Evolutionary conservation across 2,113 vertebrate species (phyloP).

Genomic region (Climacteris rufus): DNA sequence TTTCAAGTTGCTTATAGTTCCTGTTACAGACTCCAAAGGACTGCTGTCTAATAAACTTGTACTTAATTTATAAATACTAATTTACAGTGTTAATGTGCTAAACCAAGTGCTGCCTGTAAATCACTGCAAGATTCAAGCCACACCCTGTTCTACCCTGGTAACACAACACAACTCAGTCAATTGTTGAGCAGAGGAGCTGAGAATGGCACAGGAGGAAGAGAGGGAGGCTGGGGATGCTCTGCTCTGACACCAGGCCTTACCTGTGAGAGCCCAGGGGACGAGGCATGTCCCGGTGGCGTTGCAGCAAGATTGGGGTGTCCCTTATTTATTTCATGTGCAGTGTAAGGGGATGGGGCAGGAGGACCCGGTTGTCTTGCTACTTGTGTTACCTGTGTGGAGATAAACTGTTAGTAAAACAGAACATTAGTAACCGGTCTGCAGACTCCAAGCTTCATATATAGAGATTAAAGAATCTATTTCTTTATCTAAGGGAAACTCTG

Average conservation of each 20-base stretch:
- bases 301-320: slow-evolving; percentile 90
- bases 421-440: slow-evolving; percentile 25
- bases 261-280: slow-evolving; percentile 93
- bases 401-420: slow-evolving; percentile 61
- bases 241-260: slow-evolving; percentile 79
- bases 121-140: background rate
- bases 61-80: background rate
- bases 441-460: background rate
- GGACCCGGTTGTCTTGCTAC: slow-evolving; percentile 88
- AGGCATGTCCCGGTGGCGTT: slow-evolving; percentile 91
- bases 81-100: background rate
- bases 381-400: slow-evolving; percentile 81
- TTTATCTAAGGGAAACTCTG: background rate
- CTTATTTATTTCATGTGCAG: slow-evolving; percentile 93
- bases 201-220: background rate
- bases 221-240: background rate
- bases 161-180: background rate
- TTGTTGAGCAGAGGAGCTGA: background rate
- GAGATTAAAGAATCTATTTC: background rate
- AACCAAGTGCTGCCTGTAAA: background rate
- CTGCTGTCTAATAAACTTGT: background rate
- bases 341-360: slow-evolving; percentile 82
- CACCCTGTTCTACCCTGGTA: accelerated
- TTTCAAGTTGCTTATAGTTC: background rate
- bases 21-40: background rate